Conservation (phyloP, 2,888 invertebrate genomes). For the Drosophila koepferae region DNA sequence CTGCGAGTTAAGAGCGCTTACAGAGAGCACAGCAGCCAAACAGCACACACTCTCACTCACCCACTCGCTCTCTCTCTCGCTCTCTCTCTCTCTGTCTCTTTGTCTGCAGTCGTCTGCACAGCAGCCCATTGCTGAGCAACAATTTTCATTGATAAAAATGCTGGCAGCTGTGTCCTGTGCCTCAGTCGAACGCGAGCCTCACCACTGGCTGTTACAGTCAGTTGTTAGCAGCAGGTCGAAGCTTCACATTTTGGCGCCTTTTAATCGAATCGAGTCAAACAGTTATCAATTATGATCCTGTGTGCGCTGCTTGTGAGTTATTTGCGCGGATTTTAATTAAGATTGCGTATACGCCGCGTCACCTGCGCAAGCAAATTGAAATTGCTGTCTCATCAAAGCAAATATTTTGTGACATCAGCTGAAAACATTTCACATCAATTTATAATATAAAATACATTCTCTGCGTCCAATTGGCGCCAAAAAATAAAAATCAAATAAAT, state of each 20-base stretch:
- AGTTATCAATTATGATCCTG: neutral
- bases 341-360: conserved; percentile 41
- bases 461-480: conserved; percentile 59
- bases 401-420: neutral
- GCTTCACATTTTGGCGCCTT: conserved; percentile 23
- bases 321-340: conserved; percentile 20
- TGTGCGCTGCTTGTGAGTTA: conserved; percentile 3
- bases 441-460: neutral
- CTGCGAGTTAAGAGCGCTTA: conserved; percentile 45
- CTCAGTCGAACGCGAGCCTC: conserved; percentile 73
- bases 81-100: neutral
- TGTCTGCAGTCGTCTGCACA: conserved; percentile 35
- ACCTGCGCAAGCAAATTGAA: conserved; percentile 6
- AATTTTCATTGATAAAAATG: conserved; percentile 81
- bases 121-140: conserved; percentile 40
- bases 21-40: conserved; percentile 8
- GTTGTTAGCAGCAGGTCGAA: conserved; percentile 1
- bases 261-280: conserved; percentile 2
- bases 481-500: neutral
- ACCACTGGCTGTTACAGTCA: conserved; percentile 41
- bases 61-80: conserved; percentile 5
- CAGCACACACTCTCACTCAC: neutral
- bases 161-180: conserved; percentile 58
- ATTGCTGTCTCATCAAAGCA: neutral
- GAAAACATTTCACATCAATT: neutral